A percentile compares a stretch with the other conserved stretches of the same genome.
phyloP scores from a whole-genome alignment of 92 coral and sea anemone species.

The Actinernus sp. region DNA sequence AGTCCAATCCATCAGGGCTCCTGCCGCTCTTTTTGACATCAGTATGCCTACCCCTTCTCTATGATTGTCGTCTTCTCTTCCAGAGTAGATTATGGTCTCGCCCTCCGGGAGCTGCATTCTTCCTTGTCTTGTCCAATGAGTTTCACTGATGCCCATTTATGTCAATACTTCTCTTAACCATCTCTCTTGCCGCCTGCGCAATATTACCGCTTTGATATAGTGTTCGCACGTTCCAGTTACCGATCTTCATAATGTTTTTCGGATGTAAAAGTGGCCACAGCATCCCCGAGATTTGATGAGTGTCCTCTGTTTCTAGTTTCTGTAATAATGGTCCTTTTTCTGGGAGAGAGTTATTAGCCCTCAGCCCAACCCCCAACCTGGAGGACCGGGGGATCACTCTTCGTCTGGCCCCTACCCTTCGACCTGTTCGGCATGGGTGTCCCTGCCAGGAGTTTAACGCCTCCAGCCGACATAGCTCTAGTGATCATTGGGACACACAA shows the following conservation, averaged over 20 bases:
- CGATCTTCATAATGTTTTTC: constrained; percentile 26
- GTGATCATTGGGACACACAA: no score
- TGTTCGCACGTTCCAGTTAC: constrained; percentile 52
- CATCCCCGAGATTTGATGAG: no score
- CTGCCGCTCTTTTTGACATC: constrained; percentile 35
- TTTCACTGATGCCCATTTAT: no score
- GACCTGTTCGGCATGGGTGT: no score
- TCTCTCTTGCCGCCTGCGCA: constrained; percentile 50
- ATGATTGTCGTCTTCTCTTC: constrained; percentile 36
- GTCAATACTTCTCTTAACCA: constrained; percentile 6
- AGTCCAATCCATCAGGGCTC: constrained; percentile 45
- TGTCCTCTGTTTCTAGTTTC: no score
- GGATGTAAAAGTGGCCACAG: constrained; percentile 23
- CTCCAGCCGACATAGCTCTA: no score
- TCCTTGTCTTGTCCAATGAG: constrained; percentile 34
- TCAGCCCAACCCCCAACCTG: no score
- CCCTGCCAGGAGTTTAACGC: no score
- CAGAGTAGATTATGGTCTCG: constrained; percentile 39
- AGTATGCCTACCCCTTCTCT: constrained; percentile 54
- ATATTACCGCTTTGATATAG: constrained; percentile 43
- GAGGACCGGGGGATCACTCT: no score
- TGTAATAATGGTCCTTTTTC: no score
- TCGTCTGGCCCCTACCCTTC: no score
- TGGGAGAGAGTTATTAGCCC: no score
- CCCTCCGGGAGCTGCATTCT: constrained; percentile 5